phyloP scores from a whole-genome alignment of 2,797 vertebrate genomes.

The Sphenodon punctatus region DNA sequence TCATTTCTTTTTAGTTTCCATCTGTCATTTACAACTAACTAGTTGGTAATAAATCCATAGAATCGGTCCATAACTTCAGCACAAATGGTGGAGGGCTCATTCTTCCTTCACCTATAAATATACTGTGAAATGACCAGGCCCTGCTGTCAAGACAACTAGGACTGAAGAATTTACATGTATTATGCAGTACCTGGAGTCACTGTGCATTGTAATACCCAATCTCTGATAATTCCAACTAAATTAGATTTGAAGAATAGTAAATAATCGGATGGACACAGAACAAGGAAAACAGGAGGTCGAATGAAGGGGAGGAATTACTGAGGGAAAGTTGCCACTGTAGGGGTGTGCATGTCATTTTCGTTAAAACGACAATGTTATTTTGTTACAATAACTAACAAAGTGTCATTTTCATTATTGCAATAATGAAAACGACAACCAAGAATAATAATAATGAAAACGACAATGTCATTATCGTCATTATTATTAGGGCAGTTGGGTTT shows the following conservation, averaged over 20 bases:
- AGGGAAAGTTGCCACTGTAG: too few relatives aligned
- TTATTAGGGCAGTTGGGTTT: too few relatives aligned
- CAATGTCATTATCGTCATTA: too few relatives aligned
- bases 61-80: not conserved
- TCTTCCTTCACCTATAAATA: not conserved
- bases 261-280: not conserved
- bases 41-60: not conserved
- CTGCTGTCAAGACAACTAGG: not conserved
- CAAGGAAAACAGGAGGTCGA: not conserved
- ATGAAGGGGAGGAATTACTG: not conserved
- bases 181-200: not conserved
- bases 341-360: too few relatives aligned
- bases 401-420: too few relatives aligned
- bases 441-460: too few relatives aligned
- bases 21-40: not conserved
- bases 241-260: not conserved
- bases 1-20: not conserved
- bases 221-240: not conserved
- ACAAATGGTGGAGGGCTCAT: not conserved
- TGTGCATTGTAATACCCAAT: not conserved
- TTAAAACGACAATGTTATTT: too few relatives aligned
- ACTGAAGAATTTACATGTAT: not conserved
- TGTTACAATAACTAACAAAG: too few relatives aligned
- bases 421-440: too few relatives aligned
- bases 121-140: not conserved